These are phyloP conservation scores for Lanistes nyassanus DNA, from an alignment of 1,140 invertebrate species.

Conservation along the genomic window DNA sequence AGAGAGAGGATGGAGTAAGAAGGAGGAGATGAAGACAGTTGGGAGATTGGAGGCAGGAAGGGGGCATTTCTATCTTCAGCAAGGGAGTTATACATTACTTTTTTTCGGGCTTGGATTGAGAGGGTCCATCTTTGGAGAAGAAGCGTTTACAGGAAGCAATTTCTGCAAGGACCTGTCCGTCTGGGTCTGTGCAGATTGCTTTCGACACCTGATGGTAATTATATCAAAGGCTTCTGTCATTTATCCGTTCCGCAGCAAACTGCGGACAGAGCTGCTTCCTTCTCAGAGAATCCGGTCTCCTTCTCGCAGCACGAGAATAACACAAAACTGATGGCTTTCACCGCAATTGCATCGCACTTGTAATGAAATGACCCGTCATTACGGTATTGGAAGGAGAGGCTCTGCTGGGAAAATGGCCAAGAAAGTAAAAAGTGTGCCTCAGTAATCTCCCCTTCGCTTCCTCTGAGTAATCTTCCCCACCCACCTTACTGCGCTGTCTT, in stretches of 20 bases:
- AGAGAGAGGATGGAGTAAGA: not conserved
- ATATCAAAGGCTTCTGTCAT: not conserved
- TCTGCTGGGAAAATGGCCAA: not conserved
- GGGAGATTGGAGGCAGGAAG: too few species aligned
- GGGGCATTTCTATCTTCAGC: too few species aligned
- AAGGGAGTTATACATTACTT: too few species aligned
- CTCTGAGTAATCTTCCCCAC: not conserved
- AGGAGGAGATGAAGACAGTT: not conserved
- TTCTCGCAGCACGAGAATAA: too few species aligned
- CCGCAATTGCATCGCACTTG: too few species aligned
- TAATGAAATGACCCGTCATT: too few species aligned
- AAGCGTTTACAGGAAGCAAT: not conserved
- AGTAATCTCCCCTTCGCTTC: not conserved
- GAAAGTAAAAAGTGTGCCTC: not conserved
- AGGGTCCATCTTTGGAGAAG: not conserved
- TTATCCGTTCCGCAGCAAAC: not conserved
- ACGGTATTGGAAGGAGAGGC: too few species aligned
- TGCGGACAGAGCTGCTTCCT: too few species aligned
- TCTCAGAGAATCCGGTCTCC: too few species aligned
- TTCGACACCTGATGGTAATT: slow-evolving; percentile 21
- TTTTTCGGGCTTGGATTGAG: too few species aligned
- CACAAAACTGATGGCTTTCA: too few species aligned
- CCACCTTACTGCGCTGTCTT: not conserved
- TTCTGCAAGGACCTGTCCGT: not conserved
- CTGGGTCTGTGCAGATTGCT: not conserved